Evolutionary conservation across 1,140 invertebrate species (phyloP).

Genomic region (Drosophila jambulina): DNA sequence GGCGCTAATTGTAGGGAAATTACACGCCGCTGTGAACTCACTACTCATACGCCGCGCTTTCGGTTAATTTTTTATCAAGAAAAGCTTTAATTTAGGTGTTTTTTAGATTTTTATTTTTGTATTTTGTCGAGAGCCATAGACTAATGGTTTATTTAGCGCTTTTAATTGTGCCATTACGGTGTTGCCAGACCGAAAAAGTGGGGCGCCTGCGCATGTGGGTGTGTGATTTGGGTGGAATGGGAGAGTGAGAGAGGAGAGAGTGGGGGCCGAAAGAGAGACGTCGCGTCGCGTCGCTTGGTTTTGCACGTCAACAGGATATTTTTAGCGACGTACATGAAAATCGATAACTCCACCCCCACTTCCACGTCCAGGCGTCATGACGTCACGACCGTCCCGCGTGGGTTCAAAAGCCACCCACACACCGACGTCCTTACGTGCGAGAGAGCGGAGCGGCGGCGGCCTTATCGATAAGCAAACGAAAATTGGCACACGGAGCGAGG

Average conservation of each 20-base stretch:
- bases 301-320: slow-evolving; percentile 42
- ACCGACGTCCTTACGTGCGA: slow-evolving; percentile 1
- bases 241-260: neutral
- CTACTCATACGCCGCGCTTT: slow-evolving; percentile 1
- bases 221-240: neutral
- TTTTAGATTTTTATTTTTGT: slow-evolving; percentile 5
- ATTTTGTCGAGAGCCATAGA: slow-evolving; percentile 3
- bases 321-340: slow-evolving; percentile 36
- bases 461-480: slow-evolving; percentile 28
- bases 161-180: slow-evolving; percentile 30
- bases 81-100: slow-evolving; percentile 31
- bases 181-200: slow-evolving; percentile 44
- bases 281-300: slow-evolving; percentile 2
- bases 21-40: slow-evolving; percentile 56
- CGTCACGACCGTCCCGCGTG: slow-evolving; percentile 34
- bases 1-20: slow-evolving; percentile 81
- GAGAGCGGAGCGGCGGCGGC: neutral
- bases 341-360: slow-evolving; percentile 23
- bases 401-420: slow-evolving; percentile 14
- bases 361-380: slow-evolving; percentile 12
- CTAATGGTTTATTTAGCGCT: slow-evolving; percentile 34
- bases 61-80: slow-evolving; percentile 10
- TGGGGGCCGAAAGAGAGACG: neutral
- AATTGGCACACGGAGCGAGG: slow-evolving; percentile 26
- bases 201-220: slow-evolving; percentile 37